Percentiles rank a stretch among this genome's conserved stretches.
Conservation (phyloP, 2,797 vertebrate genomes). For the Scomberomorus guttatus region DNA sequence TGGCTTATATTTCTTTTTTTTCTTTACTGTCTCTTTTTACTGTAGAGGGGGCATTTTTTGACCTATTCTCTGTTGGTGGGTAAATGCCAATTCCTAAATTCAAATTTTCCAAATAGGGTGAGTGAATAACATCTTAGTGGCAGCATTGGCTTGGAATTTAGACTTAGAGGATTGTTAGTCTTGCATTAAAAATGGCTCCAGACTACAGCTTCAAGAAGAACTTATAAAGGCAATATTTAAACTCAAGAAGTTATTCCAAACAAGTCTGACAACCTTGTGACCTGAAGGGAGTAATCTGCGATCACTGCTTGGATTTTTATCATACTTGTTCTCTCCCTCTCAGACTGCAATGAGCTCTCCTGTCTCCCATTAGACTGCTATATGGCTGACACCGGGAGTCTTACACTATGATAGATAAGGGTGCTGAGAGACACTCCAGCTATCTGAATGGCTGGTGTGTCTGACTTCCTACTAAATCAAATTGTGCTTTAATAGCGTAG, state of each 20-base stretch:
- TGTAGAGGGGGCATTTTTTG: not conserved
- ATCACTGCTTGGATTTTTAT: slow-evolving; percentile 19
- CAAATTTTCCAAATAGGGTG: not conserved
- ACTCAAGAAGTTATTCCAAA: slow-evolving; percentile 11
- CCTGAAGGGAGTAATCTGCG: slow-evolving; percentile 11
- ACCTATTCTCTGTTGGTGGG: not conserved
- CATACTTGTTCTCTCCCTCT: slow-evolving; percentile 10
- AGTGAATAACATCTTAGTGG: not conserved
- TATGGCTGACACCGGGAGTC: slow-evolving; percentile 18
- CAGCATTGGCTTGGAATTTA: not conserved
- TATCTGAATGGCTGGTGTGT: not conserved
- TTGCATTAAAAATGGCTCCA: not conserved
- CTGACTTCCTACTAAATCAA: slow-evolving; percentile 5
- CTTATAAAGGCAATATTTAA: slow-evolving; percentile 5
- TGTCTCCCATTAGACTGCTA: slow-evolving; percentile 27
- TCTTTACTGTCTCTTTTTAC: not conserved
- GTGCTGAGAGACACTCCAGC: slow-evolving; percentile 7
- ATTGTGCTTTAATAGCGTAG: slow-evolving; percentile 32
- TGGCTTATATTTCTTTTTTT: not conserved
- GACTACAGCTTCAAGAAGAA: not conserved
- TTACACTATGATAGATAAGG: not conserved
- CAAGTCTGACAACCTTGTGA: slow-evolving; percentile 19
- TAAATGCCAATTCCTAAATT: not conserved
- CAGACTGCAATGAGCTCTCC: slow-evolving; percentile 8
- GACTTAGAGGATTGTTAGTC: not conserved